Evolutionary conservation across 2,113 vertebrate species (phyloP), one percentile per base, ranked within the genome.

Genomic region (Erythrocebus patas): DNA sequence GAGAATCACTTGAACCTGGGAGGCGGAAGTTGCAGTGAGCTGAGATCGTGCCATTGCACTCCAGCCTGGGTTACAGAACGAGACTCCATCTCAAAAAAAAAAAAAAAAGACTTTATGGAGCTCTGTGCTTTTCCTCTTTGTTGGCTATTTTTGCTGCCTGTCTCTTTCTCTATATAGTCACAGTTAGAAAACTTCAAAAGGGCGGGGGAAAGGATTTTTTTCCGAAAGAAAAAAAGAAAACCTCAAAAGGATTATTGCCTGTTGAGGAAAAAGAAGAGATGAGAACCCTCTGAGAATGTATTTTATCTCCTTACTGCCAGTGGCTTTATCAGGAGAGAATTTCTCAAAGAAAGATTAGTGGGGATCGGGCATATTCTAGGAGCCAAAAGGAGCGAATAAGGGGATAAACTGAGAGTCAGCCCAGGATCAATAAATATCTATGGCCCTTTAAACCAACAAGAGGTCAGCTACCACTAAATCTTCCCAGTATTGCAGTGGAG

Each of bases 251-350:
- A 22, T 89, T 78, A 64, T 66, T 95, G 30, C 32, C 50, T 96
- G 25, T 96, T 89, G 68, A 78, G 43, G 72, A 59, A 59, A 32
- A 95, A 89, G 82, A 85, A 30, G 76, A 96, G 89, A 86, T 32
- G 25, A 91, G 64, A 93, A 22, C 48, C 9, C 23, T 76, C 25
- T 92, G 43, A 89, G 35, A 90, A 89, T 92, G 25, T 80, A 57
- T 96, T 93, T 95, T 89, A 35, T 95, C 13, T 16, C 12, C 13
- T 25, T 92, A 6, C 3, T 50, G 30, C 40, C 48, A 43, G 4
- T 96, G 45, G 61, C 38, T 90, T 66, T 96, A 81, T 22, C 30
- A 92, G 59, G 82, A 97, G 66, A 97, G 40, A 91, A 61, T 92
- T 89, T 96, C 25, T 92, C 43, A 81, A 85, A 80, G 38, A 76